Evolutionary conservation across 2,797 vertebrate species (phyloP), one percentile per base, ranked within the genome.

Genomic region (Ataeniobius toweri): DNA sequence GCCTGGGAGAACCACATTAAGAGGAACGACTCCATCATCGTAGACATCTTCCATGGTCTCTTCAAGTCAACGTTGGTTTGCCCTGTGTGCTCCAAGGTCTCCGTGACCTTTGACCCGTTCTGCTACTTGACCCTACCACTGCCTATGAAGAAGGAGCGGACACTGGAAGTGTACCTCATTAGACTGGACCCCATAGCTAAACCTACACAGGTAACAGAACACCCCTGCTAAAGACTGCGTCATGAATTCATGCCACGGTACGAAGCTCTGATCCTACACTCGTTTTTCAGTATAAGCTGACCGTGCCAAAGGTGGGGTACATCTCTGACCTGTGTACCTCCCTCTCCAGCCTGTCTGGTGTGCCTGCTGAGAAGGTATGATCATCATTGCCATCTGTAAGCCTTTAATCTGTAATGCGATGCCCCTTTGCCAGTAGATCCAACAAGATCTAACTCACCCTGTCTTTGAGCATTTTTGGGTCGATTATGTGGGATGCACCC

Each of bases 11-110:
- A 96, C 89, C 98, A 99, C 93, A 95, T 98, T 87, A 99, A 98
- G 93, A 96, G 98, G 92, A 99, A 99, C 73, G 97, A 99, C 95
- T 99, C 98, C 83, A 98, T 99, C 92, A 99, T 99, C 74, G 98
- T 99, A 87, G 98, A 99, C 95, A 99, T 99, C 92, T 99, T 99
- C 94, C 98, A 99, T 51, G 98, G 98, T 83, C 97, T 99, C 89
- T 99, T 99, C 94, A 99, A 99, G 92, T 99, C 98, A 76, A 99
- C 98, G 0, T 89, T 99, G 80, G 98, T 99, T 87, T 99, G 98
- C 92, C 98, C 98, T 20, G 96, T 97, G 75, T 99, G 98, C 88
- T 88, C 97, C 77, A 99, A 99, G 90, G 96, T 99, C 87, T 99
- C 98, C 0, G 98, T 99, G 86, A 99, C 98, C 51, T 99, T 99